Conservation (phyloP, 1,140 invertebrate species). For the Steinernema khuongi region DNA sequence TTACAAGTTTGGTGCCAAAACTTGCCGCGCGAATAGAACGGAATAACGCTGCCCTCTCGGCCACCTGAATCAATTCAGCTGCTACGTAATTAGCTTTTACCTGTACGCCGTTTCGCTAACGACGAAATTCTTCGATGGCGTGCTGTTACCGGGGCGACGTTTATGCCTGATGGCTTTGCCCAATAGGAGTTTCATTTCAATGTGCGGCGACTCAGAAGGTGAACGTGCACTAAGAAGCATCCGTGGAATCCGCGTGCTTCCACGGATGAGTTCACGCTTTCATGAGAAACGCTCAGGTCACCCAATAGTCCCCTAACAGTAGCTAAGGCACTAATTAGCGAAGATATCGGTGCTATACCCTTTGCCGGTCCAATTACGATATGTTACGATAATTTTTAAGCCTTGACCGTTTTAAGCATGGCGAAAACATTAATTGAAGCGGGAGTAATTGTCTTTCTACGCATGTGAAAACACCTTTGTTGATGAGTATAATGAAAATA, state of each 20-base stretch:
- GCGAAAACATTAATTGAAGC: background rate
- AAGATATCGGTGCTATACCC: too few species aligned
- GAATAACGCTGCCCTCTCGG: background rate
- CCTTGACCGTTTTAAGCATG: too few species aligned
- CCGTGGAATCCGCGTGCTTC: too few species aligned
- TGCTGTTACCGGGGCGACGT: constrained; percentile 11
- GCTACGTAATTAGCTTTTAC: background rate
- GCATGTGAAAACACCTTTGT: background rate
- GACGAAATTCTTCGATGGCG: background rate
- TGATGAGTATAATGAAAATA: background rate
- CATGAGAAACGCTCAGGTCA: too few species aligned
- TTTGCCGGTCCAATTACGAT: background rate
- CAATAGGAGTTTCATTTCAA: background rate
- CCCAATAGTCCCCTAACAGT: too few species aligned
- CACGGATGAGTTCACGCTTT: too few species aligned
- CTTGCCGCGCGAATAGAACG: too few species aligned
- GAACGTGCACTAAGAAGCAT: background rate
- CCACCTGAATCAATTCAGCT: background rate
- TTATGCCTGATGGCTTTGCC: background rate
- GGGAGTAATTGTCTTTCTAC: background rate
- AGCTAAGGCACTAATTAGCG: background rate
- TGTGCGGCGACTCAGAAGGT: background rate
- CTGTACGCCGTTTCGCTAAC: background rate
- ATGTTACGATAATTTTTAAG: too few species aligned
- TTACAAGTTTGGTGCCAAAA: too few species aligned